Evolutionary conservation across 1,140 invertebrate genomes (phyloP).

Genomic region (Dreissena rostriformis): DNA sequence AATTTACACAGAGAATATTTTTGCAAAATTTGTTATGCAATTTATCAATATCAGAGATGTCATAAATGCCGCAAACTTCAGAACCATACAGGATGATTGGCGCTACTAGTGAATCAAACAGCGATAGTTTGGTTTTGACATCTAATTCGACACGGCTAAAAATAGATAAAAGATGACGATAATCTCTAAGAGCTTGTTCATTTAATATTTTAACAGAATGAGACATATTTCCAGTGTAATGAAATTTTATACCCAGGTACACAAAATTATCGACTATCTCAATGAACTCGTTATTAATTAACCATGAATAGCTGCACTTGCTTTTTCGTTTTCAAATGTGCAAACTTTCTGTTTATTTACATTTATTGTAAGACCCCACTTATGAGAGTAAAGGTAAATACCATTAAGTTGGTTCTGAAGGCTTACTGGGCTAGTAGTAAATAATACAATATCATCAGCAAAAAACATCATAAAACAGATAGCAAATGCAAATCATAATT

Average conservation of each 20-base stretch:
- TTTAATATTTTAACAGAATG: conserved; percentile 9
- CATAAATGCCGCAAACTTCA: conserved; percentile 27
- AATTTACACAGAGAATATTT: conserved; percentile 11
- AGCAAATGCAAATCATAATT: conserved; percentile 18
- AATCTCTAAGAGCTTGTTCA: conserved; percentile 22
- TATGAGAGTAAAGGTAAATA: background rate
- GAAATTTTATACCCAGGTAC: conserved; percentile 19
- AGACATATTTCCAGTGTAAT: background rate
- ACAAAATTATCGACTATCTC: conserved; percentile 21
- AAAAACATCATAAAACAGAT: conserved; percentile 35
- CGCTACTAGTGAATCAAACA: conserved; percentile 24
- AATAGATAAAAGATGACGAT: background rate
- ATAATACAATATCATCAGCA: conserved; percentile 48
- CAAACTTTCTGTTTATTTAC: conserved; percentile 19
- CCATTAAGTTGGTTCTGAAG: conserved; percentile 17
- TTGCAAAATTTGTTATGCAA: conserved; percentile 32
- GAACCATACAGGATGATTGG: conserved; percentile 24
- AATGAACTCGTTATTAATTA: conserved; percentile 7
- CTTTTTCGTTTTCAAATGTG: conserved; percentile 11
- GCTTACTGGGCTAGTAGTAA: conserved; percentile 29
- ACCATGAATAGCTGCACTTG: background rate
- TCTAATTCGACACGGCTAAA: conserved; percentile 20
- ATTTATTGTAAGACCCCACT: conserved; percentile 28
- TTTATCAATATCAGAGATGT: conserved; percentile 16
- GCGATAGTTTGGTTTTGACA: conserved; percentile 18